phyloP scores from a whole-genome alignment of 1,140 invertebrate genomes.

The Eulimnadia texana region DNA sequence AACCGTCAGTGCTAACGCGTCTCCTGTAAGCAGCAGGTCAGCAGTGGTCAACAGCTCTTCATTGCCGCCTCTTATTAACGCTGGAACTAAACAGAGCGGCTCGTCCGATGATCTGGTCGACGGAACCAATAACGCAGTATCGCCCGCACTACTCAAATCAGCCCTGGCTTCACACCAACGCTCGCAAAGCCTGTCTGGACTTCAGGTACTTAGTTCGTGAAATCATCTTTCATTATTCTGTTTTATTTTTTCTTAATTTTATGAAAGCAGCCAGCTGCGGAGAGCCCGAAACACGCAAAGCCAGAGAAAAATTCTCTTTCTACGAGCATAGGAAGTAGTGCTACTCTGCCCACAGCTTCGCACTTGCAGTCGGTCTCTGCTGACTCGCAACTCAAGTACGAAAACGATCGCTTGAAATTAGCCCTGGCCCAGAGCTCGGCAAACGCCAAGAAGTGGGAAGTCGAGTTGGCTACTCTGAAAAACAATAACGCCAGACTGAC shows the following conservation, averaged over 20 bases:
- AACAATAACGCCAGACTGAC: constrained; percentile 90
- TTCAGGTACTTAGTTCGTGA: constrained; percentile 29
- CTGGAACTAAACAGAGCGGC: background rate
- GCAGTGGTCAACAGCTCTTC: constrained; percentile 18
- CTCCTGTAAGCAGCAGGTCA: constrained; percentile 52
- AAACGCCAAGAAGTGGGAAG: constrained; percentile 97
- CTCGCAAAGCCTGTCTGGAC: constrained; percentile 36
- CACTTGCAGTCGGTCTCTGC: constrained; percentile 42
- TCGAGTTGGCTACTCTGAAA: constrained; percentile 87
- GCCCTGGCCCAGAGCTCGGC: constrained; percentile 89
- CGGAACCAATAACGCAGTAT: constrained; percentile 4
- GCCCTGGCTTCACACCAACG: constrained; percentile 31
- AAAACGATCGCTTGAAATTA: constrained; percentile 89
- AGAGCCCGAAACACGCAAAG: constrained; percentile 46
- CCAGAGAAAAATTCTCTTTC: constrained; percentile 12
- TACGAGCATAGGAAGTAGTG: background rate
- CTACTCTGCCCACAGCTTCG: constrained; percentile 23
- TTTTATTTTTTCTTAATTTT: constrained; percentile 18
- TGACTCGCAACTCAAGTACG: constrained; percentile 88
- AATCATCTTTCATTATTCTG: too few relatives aligned
- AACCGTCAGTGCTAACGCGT: constrained; percentile 68
- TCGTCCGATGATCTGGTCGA: background rate
- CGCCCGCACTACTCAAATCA: constrained; percentile 20
- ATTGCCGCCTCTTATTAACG: background rate
- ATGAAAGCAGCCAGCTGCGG: constrained; percentile 26